Evolutionary conservation across 2,888 invertebrate species (phyloP).

Genomic region (Melanophora roralis): DNA sequence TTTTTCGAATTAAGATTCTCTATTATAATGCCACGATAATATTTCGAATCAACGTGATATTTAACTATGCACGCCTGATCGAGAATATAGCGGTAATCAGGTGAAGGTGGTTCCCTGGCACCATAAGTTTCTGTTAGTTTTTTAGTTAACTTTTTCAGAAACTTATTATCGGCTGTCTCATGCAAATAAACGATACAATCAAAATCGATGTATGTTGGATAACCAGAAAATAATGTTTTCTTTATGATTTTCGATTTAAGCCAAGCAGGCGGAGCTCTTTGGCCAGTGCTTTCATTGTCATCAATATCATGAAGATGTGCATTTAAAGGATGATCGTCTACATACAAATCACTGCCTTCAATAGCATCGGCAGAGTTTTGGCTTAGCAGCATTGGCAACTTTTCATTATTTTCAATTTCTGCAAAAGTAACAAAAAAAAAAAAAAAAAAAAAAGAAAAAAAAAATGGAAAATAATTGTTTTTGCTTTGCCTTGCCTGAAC

Average conservation of each 20-base stretch:
- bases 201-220: conserved; percentile 82
- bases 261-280: conserved; percentile 79
- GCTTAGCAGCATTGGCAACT: background rate
- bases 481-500: no score
- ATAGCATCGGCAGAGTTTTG: conserved; percentile 3
- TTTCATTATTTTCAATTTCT: conserved; percentile 46
- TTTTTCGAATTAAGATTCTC: conserved; percentile 72
- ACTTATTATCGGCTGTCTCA: conserved; percentile 69
- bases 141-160: conserved; percentile 78
- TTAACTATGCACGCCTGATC: conserved; percentile 79
- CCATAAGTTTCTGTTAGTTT: conserved; percentile 74
- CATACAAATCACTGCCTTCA: conserved; percentile 29
- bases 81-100: conserved; percentile 19
- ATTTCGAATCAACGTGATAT: conserved; percentile 82
- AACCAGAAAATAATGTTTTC: conserved; percentile 79
- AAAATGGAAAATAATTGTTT: no score
- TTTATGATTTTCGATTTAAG: conserved; percentile 79
- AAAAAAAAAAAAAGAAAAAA: no score
- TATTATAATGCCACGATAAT: conserved; percentile 88
- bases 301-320: conserved; percentile 25
- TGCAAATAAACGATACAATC: conserved; percentile 78
- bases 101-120: conserved; percentile 71
- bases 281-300: conserved; percentile 15
- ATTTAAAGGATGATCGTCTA: conserved; percentile 43
- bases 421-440: background rate